A percentile compares a stretch with the other conserved stretches of the same genome.
Conservation (phyloP, 2,113 vertebrate species). For the Nothoprocta pentlandii region DNA sequence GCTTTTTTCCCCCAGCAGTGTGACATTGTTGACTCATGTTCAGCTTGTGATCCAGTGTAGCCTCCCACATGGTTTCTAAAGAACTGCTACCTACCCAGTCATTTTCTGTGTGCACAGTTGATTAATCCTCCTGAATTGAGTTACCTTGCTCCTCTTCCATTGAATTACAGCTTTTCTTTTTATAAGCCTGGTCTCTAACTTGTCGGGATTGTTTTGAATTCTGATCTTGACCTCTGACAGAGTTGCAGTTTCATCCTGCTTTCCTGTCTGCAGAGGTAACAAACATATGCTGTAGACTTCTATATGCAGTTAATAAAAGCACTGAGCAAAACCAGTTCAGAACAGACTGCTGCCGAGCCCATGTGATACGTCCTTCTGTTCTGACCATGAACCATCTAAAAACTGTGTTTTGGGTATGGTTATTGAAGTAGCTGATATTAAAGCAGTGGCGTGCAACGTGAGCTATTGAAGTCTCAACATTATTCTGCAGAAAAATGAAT, state of each 20-base stretch:
- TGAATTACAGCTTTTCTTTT: background rate
- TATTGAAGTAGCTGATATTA: background rate
- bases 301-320: conserved; percentile 6
- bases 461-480: background rate
- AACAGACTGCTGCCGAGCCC: background rate
- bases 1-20: background rate
- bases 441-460: background rate
- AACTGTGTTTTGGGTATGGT: background rate
- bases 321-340: background rate
- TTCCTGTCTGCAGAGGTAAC: background rate
- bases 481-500: background rate
- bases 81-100: conserved; percentile 57
- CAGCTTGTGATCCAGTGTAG: conserved; percentile 65
- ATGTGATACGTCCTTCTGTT: conserved; percentile 33
- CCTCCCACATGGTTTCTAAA: conserved; percentile 47
- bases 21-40: conserved; percentile 61
- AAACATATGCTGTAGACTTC: conserved; percentile 24
- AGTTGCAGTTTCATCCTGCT: background rate
- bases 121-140: background rate
- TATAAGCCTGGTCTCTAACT: background rate
- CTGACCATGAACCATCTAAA: background rate
- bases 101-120: background rate
- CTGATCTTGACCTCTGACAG: background rate
- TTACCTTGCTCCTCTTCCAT: background rate
- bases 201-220: background rate